Evolutionary conservation across 2,113 vertebrate genomes (phyloP).

Genomic region (Xiphophorus hellerii): DNA sequence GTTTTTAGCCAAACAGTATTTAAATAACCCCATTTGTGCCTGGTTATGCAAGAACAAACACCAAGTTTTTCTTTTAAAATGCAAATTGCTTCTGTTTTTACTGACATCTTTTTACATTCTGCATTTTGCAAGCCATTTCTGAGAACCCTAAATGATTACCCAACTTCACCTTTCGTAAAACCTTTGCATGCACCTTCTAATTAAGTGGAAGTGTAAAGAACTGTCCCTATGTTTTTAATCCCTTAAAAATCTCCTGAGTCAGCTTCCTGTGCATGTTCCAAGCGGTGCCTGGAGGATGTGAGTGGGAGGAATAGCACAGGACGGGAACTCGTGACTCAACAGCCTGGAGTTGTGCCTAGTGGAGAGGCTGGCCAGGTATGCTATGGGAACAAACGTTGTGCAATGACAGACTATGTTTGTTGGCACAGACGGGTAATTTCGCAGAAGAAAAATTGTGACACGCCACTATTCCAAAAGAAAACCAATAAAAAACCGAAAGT

Average conservation of each 20-base stretch:
- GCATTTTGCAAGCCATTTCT: constrained; percentile 12
- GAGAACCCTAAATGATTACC: constrained; percentile 27
- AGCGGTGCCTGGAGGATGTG: constrained; percentile 36
- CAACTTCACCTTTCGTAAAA: constrained; percentile 43
- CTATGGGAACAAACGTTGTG: constrained; percentile 56
- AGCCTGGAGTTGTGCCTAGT: constrained; percentile 44
- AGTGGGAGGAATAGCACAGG: constrained; percentile 42
- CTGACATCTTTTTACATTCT: neutral
- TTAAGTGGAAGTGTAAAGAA: constrained; percentile 36
- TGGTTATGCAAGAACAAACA: neutral
- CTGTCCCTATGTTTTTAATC: neutral
- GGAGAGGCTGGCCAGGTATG: constrained; percentile 48
- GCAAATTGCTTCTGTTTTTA: neutral
- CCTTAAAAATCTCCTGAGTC: constrained; percentile 40
- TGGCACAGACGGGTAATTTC: constrained; percentile 25
- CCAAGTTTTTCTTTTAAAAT: neutral
- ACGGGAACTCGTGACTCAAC: constrained; percentile 42
- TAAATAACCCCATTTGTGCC: neutral
- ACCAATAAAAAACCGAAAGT: constrained; percentile 16
- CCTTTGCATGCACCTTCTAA: constrained; percentile 16
- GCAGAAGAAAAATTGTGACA: constrained; percentile 49
- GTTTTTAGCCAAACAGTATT: neutral
- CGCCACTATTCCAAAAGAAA: constrained; percentile 7
- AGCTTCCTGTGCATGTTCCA: constrained; percentile 41
- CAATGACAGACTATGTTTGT: constrained; percentile 31